These are phyloP conservation scores for Pangasius larnaudii DNA, from an alignment of 2,797 vertebrate genomes.

Conservation along the genomic window DNA sequence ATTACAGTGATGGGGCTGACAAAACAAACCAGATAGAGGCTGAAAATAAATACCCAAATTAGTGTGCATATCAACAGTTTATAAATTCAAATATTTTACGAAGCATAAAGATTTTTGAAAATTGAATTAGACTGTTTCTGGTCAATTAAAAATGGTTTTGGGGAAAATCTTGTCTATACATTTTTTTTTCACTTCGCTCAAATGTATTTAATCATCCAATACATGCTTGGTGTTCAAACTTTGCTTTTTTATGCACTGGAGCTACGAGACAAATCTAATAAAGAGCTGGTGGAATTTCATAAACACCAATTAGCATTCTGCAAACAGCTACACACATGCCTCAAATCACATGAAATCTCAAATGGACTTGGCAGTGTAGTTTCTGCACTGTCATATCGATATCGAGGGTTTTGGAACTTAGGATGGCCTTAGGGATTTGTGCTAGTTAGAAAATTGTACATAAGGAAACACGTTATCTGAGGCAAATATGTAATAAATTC, in stretches of 20 bases:
- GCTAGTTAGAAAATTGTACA: not conserved
- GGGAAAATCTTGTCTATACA: not conserved
- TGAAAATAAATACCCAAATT: not conserved
- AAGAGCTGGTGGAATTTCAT: not conserved
- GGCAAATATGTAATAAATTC: not conserved
- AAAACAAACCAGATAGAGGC: not conserved
- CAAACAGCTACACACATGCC: not conserved
- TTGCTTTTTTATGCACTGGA: too few species aligned
- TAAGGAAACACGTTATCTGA: not conserved
- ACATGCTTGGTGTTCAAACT: not conserved
- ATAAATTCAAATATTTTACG: not conserved
- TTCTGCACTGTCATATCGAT: not conserved
- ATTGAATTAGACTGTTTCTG: not conserved
- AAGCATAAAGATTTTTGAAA: not conserved
- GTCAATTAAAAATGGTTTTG: not conserved
- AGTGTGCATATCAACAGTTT: not conserved
- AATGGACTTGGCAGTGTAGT: not conserved
- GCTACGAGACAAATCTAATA: not conserved
- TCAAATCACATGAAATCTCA: not conserved
- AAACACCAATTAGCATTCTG: not conserved
- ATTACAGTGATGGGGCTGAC: not conserved
- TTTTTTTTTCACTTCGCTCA: not conserved
- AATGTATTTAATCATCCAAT: not conserved
- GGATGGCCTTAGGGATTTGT: not conserved
- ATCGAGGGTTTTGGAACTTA: not conserved